Evolutionary conservation across 2,797 vertebrate species (phyloP).

Genomic region (Trichosurus vulpecula): DNA sequence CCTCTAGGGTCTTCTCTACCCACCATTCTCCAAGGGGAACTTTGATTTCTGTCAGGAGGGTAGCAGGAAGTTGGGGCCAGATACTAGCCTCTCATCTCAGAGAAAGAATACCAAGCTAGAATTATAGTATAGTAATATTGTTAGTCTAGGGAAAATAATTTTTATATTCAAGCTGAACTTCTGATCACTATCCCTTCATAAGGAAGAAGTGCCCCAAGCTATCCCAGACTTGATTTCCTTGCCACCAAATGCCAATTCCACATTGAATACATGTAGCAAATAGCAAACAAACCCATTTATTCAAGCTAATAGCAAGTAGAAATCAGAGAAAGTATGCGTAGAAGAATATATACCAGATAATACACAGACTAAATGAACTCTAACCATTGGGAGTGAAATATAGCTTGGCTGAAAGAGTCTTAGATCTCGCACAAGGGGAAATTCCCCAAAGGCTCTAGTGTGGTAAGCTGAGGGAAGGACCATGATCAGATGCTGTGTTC

Average conservation of each 20-base stretch:
- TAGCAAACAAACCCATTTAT: background rate
- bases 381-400: background rate
- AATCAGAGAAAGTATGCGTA: background rate
- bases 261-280: background rate
- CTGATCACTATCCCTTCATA: background rate
- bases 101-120: background rate
- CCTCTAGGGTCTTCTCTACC: background rate
- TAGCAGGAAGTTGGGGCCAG: background rate
- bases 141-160: background rate
- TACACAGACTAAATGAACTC: background rate
- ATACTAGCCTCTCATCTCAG: background rate
- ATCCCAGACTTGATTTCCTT: background rate
- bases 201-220: background rate
- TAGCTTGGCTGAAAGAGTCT: background rate
- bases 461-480: background rate
- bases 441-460: background rate
- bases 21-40: background rate
- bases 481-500: background rate
- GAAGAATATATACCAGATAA: background rate
- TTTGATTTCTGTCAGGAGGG: background rate
- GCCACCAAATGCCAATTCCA: background rate
- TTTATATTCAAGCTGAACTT: background rate
- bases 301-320: background rate
- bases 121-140: background rate
- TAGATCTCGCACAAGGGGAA: background rate